Base-by-base conservation (phyloP, 1,140 invertebrate genomes). In the Asobara japonica region DNA sequence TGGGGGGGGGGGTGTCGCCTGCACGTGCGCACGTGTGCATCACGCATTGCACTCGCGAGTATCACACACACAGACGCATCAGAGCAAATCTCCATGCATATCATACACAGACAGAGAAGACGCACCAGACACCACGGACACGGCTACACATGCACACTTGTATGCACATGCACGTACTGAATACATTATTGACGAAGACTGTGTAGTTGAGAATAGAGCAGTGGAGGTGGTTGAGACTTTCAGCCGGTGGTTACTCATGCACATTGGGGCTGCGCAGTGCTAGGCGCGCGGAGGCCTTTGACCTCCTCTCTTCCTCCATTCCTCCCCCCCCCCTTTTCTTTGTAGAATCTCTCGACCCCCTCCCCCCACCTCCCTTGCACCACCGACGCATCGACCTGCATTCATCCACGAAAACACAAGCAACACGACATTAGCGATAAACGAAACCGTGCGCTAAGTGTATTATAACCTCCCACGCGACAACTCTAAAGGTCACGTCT, bases 401-500 rank as follows among this genome's bases (percentile, higher is more conserved):
- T 86, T 86, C 83, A 84, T 84, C 79, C 78, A 11, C 36, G 41
- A 13, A 74, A 22, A 69, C 29, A 69, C 27, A 18, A 56, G 16
- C 61, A 38, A 31, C 33, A 31, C 66, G 66, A 79, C 80, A 81
- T 78, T 48, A 67, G 73, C 79, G 79, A 83, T 85, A 83, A 83
- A 85, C 82, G 80, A 84, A 84, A 84, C 80, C 78, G 79, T 82
- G 81, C 81, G 73, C 82, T 83, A 84, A 85, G 83, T 82, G 80
- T 82, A 85, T 85, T 84, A 84, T 80, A 82, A 84, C 82, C 84
- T 86, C 81, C 82, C 82, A 84, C 83, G 81, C 70, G 31, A 13
- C 18, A 82, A 81, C 76, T 73, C 76, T 84, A 83, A 84, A 86
- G 82, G 83, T 86, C 83, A 84, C 79, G 82, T 76, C 81, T 84